Conservation (phyloP, 2,113 vertebrate genomes). For the Drymodes brunneopygia region DNA sequence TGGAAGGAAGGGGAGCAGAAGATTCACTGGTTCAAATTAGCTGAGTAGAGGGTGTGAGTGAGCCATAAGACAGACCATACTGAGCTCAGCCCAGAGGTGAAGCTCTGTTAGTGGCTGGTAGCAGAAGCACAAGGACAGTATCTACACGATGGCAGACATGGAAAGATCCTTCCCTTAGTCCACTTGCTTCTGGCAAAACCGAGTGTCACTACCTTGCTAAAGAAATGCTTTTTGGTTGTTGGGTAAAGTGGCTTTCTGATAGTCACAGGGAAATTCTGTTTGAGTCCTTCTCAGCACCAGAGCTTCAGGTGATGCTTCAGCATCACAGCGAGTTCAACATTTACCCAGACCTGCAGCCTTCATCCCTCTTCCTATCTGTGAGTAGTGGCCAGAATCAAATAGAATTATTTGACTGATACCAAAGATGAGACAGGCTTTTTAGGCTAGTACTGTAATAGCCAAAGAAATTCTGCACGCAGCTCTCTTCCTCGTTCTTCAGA, state of each 20-base stretch:
- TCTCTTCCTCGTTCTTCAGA: neutral
- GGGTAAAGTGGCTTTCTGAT: neutral
- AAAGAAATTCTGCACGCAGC: neutral
- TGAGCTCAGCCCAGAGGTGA: neutral
- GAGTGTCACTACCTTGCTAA: neutral
- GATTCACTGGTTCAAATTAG: neutral
- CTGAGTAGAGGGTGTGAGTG: neutral
- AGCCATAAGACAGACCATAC: neutral
- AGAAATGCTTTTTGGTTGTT: neutral
- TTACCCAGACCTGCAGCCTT: neutral
- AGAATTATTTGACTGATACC: neutral
- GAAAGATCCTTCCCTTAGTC: neutral
- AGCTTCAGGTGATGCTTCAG: neutral
- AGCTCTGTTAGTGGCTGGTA: neutral
- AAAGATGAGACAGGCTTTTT: neutral
- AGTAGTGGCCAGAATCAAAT: neutral
- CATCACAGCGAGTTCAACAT: fast-evolving
- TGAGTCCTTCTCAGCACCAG: neutral
- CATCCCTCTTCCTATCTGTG: neutral
- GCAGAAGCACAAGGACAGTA: neutral
- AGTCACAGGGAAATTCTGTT: neutral
- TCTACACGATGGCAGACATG: fast-evolving
- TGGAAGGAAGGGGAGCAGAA: neutral
- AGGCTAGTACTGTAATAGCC: neutral
- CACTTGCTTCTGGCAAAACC: neutral